These are phyloP conservation scores for Drosophila melanogaster DNA, from an alignment of 1,140 invertebrate genomes.

Conservation along the genomic window Release_6_plus_ISO1_MT NT_033779.5:4496501-4497000, in stretches of 20 bases:
- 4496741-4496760: conserved; percentile 89
- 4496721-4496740: conserved; percentile 88
- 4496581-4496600: conserved; percentile 87
- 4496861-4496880: conserved; percentile 85
- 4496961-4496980: conserved; percentile 93
- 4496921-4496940: conserved; percentile 92
- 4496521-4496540: conserved; percentile 87
- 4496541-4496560: conserved; percentile 86
- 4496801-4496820: conserved; percentile 89
- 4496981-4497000: conserved; percentile 89
- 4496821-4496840: conserved; percentile 89
- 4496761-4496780: conserved; percentile 90
- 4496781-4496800: conserved; percentile 91
- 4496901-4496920: conserved; percentile 86
- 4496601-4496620: conserved; percentile 88
- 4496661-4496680: conserved; percentile 89
- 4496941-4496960: conserved; percentile 91
- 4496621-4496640: conserved; percentile 90
- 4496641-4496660: conserved; percentile 90
- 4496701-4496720: conserved; percentile 88
- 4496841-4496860: conserved; percentile 91
- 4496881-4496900: conserved; percentile 61
- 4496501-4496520: conserved; percentile 88
- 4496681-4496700: conserved; percentile 91
- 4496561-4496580: conserved; percentile 83